Evolutionary conservation across 2,797 vertebrate genomes (phyloP).

Genomic region (Sarcoramphus papa): DNA sequence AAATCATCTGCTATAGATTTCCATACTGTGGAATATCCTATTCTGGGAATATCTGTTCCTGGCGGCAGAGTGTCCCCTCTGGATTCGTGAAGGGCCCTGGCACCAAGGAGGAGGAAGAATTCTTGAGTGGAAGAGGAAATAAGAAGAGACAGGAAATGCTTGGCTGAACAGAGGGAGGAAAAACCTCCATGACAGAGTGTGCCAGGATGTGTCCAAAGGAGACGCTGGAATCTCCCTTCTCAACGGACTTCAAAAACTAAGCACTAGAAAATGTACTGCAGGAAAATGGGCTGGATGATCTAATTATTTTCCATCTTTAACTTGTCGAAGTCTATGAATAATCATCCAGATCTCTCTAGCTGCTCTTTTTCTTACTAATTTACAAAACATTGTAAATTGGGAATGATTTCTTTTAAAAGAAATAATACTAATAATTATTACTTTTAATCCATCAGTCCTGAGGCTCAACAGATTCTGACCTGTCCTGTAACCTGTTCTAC

Average conservation of each 20-base stretch:
- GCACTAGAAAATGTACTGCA: conserved; percentile 23
- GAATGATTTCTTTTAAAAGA: neutral
- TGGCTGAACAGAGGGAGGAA: neutral
- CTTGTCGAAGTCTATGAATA: neutral
- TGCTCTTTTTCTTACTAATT: neutral
- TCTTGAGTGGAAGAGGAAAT: neutral
- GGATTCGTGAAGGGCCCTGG: neutral
- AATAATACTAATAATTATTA: neutral
- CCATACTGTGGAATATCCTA: neutral
- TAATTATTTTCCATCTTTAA: conserved; percentile 47
- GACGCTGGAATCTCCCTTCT: conserved; percentile 9
- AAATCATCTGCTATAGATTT: neutral
- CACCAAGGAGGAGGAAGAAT: neutral
- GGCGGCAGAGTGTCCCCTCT: neutral
- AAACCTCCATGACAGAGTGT: neutral
- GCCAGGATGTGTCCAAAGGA: conserved; percentile 1
- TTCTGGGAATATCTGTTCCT: neutral
- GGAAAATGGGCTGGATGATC: conserved; percentile 4
- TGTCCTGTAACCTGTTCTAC: neutral
- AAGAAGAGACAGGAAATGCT: neutral
- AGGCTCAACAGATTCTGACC: conserved; percentile 1
- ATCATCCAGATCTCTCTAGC: conserved; percentile 6
- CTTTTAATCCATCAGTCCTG: neutral
- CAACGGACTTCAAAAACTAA: conserved; percentile 9
- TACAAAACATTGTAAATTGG: neutral